Evolutionary conservation across 2,888 invertebrate species (phyloP), one percentile per base, ranked within the genome.

Genomic region (Volucella inanis): DNA sequence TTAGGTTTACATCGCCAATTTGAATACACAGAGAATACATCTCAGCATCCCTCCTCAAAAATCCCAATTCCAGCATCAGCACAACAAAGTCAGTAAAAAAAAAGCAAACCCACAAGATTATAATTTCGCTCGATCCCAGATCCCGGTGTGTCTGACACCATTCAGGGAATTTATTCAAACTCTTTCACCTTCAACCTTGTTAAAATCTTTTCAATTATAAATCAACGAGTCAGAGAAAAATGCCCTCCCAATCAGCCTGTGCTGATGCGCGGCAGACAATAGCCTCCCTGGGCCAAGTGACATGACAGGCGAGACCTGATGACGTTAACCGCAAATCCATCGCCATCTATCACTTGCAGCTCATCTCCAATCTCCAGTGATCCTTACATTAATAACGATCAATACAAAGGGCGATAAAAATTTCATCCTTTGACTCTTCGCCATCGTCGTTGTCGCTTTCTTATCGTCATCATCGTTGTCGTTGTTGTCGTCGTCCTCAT

Each of bases 121-220:
- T 50, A 57, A 41, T 38, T 75, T 70, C 22, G 70, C 62, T 47
- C 64, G 76, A 85, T 80, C 84, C 57, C 64, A 57, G 18, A 59
- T 22, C 10, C 14, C 68, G 43, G 39, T 11, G 43, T 47, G 61
- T 11, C 38, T 22, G 41, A 22, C 14, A 47, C 49, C 45, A 62
- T 54, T 57, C 62, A 52, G 59, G 14, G 59, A 47, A 55, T 43
- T 45, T 64, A 68, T 78, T 79, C 70, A 76, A 74, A 55, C 59
- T 80, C 77, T 70, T 68, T 86, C 86, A 86, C 86, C 82, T 86
- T 86, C 82, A 86, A 86, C 86, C 86, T 86, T 82, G 86, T 86
- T 86, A 86, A 86, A 78, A 78, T 65, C 82, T 86, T 86, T 86
- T 86, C 86, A 86, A 82, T 86, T 86, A 86, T 86, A 81, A 78